phyloP scores from a whole-genome alignment of 92 coral and sea anemone genomes.

The Palythoa caribaeorum region DNA sequence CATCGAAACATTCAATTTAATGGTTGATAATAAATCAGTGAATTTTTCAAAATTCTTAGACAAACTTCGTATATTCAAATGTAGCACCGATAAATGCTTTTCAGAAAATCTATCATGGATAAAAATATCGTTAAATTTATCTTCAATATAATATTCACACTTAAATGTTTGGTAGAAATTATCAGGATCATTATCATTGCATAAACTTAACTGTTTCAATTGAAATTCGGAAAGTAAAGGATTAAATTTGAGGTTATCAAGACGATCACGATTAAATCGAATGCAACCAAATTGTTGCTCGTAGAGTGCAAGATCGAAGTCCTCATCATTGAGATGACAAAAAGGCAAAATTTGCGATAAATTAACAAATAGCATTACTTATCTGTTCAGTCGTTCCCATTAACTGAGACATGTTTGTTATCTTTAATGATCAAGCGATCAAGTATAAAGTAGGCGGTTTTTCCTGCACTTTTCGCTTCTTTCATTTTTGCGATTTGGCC shows the following conservation, averaged over 20 bases:
- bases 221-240: constrained; percentile 39
- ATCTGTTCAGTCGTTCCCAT: background rate
- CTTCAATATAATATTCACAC: background rate
- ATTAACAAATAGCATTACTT: background rate
- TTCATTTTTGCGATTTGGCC: constrained; percentile 37
- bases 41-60: constrained; percentile 22
- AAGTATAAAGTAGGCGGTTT: constrained; percentile 31
- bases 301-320: constrained; percentile 10
- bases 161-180: constrained; percentile 1
- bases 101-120: background rate
- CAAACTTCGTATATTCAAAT: constrained; percentile 1
- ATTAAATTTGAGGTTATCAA: constrained; percentile 41
- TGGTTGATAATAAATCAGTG: constrained; percentile 17
- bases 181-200: constrained; percentile 41
- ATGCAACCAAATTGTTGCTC: background rate
- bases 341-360: constrained; percentile 1
- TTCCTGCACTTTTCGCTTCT: constrained; percentile 29
- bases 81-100: background rate
- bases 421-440: background rate
- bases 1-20: constrained; percentile 37
- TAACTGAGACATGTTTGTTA: background rate
- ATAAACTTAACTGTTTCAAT: background rate
- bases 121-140: no score
- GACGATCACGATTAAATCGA: constrained; percentile 35
- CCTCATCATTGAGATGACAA: constrained; percentile 41